Percentiles rank a stretch among this genome's conserved stretches.
Evolutionary conservation across 2,113 vertebrate species (phyloP).

Genomic region (Rhinolophus sinicus): DNA sequence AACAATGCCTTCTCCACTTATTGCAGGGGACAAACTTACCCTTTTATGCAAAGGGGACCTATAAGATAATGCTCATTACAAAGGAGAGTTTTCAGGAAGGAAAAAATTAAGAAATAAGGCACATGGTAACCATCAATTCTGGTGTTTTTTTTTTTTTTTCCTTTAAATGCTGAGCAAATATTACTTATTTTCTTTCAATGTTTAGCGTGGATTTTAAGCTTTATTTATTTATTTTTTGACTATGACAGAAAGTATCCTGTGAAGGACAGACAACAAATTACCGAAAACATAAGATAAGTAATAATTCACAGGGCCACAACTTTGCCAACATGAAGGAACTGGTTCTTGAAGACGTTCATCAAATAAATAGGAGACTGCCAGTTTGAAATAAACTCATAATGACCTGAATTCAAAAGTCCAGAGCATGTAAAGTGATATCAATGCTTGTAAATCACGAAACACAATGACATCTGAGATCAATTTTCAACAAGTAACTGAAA

Average conservation of each 20-base stretch:
- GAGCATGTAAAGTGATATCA: neutral
- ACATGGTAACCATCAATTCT: neutral
- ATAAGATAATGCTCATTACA: neutral
- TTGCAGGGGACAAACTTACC: neutral
- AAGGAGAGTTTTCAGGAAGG: neutral
- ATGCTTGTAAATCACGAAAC: neutral
- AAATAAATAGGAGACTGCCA: neutral
- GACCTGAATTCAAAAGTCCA: neutral
- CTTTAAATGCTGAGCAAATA: slow-evolving; percentile 26
- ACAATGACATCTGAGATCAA: neutral
- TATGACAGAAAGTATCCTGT: neutral
- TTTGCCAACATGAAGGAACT: neutral
- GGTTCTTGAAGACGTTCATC: neutral
- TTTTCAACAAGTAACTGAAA: slow-evolving; percentile 12
- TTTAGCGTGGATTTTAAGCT: neutral
- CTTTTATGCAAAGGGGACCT: neutral
- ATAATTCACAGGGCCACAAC: neutral
- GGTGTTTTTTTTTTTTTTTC: neutral
- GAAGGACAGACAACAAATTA: neutral
- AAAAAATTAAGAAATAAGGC: slow-evolving; percentile 2
- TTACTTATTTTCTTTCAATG: neutral
- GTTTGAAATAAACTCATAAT: slow-evolving; percentile 6
- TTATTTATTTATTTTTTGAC: neutral
- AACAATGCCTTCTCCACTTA: neutral
- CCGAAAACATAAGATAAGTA: neutral